Evolutionary conservation across 1,140 invertebrate genomes (phyloP), one percentile per base, ranked within the genome.

Genomic region (Drosophila novamexicana): DNA sequence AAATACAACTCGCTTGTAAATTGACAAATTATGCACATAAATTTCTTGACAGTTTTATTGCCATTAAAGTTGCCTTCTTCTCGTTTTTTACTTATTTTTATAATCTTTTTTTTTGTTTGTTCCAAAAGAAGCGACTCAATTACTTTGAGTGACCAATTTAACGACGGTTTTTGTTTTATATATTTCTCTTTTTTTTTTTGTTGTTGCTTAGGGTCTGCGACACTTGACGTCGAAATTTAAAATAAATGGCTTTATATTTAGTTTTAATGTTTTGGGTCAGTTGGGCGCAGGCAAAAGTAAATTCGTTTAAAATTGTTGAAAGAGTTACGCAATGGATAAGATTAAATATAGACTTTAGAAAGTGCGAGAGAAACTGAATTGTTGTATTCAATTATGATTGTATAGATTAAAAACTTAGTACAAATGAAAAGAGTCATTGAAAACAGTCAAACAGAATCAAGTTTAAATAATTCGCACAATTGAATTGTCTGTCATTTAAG

Each of bases 21-120:
- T 88, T 89, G 77, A 80, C 83, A 88, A 88, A 89, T 89, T 80
- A 80, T 75, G 72, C 65, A 54, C 68, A 77, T 89, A 80, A 80
- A 77, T 80, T 79, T 72, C 57, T 63, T 39, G 82, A 79, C 83
- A 66, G 59, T 88, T 88, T 85, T 85, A 85, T 86, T 81, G 64
- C 61, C 63, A 74, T 76, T 45, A 69, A 73, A 59, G 63, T 57
- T 50, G 64, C 49, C 40, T 12, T 75, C 42, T 47, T 58, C 56
- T 54, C 54, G 37, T 22, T 6, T 42, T 16, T 53, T 40, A 54
- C n/a, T 32, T 5, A 49, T 44, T 29, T 42, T 54, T 44, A 8
- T 14, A 29, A 2, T 34, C 22, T 22, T 61, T 16, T 37, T 42
- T 34, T 62, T 50, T 37, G 39, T 29, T 5, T 22, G 4, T 39